Conservation (phyloP, 2,113 vertebrate species). For the Dipodomys ordii region DNA sequence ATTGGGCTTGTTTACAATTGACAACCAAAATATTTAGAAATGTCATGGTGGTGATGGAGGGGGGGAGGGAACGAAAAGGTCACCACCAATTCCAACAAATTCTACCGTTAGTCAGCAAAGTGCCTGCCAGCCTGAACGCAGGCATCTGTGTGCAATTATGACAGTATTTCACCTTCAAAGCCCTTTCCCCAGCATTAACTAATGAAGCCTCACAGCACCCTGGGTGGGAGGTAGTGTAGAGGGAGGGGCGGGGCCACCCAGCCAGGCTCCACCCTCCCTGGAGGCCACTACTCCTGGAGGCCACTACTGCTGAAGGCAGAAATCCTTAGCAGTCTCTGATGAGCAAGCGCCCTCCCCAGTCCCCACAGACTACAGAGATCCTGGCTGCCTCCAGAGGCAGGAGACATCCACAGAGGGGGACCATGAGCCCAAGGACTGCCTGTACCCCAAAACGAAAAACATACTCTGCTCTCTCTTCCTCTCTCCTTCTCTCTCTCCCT, state of each 20-base stretch:
- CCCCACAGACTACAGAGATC: neutral
- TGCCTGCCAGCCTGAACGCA: conserved; percentile 26
- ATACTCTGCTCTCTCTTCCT: too few relatives aligned
- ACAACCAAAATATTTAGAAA: conserved; percentile 80
- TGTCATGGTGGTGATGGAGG: neutral
- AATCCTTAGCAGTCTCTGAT: neutral
- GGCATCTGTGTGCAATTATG: conserved; percentile 69
- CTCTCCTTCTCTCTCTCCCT: too few relatives aligned
- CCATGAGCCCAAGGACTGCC: neutral
- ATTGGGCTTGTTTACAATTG: conserved; percentile 70
- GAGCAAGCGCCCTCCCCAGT: neutral
- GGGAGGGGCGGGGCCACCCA: neutral
- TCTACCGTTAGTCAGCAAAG: conserved; percentile 73
- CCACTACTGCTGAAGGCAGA: neutral
- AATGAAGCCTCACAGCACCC: neutral
- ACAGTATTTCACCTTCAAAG: conserved; percentile 45
- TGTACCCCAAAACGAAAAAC: neutral
- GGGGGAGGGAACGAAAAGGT: conserved; percentile 72
- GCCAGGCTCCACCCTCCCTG: neutral
- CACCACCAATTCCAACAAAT: conserved; percentile 48
- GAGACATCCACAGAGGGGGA: neutral
- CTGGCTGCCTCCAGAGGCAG: neutral
- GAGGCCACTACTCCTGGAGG: neutral
- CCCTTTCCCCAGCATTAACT: conserved; percentile 3
- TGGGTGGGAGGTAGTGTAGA: neutral